A percentile compares a stretch with the other conserved stretches of the same genome.
These are phyloP conservation scores for Cygnus buccinator DNA, from an alignment of 2,113 vertebrate species.

Conservation along the genomic window DNA sequence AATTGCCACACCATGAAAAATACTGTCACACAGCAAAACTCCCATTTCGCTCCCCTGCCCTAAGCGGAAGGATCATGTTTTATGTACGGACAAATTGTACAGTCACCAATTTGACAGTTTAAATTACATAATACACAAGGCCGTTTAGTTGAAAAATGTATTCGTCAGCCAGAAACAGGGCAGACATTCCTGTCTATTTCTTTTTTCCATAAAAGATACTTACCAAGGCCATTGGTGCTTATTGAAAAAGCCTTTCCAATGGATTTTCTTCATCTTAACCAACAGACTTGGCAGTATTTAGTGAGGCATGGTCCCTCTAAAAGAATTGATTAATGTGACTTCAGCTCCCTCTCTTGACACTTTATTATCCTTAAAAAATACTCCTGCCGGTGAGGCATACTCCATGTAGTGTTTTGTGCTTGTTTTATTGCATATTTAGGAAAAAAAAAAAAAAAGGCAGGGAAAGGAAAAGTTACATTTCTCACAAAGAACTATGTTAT, in stretches of 20 bases:
- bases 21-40: neutral
- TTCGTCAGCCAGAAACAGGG: neutral
- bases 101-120: neutral
- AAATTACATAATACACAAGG: neutral
- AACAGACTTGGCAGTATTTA: neutral
- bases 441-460: neutral
- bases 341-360: neutral
- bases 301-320: neutral
- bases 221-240: neutral
- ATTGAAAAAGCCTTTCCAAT: constrained; percentile 45
- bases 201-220: neutral
- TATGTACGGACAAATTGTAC: neutral
- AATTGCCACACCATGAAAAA: neutral
- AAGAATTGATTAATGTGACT: constrained; percentile 7
- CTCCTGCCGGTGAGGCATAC: neutral
- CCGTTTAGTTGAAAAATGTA: neutral
- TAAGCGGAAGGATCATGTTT: neutral
- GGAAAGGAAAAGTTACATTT: neutral
- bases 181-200: neutral
- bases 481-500: neutral
- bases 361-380: constrained; percentile 13
- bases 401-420: neutral
- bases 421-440: constrained; percentile 10
- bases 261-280: constrained; percentile 30
- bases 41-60: neutral